Percentiles rank a stretch among this genome's conserved stretches.
Conservation (phyloP, 2,888 invertebrate genomes). For the Gymnosoma rotundatum region DNA sequence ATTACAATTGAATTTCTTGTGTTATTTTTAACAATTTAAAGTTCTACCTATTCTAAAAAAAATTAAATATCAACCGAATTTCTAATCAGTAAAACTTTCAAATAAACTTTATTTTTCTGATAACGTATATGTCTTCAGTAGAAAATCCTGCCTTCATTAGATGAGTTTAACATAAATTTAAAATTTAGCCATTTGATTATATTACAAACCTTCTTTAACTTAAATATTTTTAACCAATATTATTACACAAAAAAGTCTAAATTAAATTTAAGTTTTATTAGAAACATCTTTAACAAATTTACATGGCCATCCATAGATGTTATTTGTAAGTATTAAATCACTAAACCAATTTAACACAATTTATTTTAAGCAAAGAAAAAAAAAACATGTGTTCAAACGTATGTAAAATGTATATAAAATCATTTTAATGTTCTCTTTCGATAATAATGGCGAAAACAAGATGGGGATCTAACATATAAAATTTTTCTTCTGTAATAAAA, state of each 20-base stretch:
- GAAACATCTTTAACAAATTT: conserved; percentile 7
- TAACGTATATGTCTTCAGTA: too few relatives aligned
- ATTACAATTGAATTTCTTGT: too few relatives aligned
- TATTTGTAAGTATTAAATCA: conserved; percentile 37
- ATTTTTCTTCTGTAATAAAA: too few relatives aligned
- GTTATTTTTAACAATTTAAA: too few relatives aligned
- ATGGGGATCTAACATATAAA: too few relatives aligned
- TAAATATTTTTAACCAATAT: neutral
- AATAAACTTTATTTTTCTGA: too few relatives aligned
- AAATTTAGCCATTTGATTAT: neutral
- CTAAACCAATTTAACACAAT: conserved; percentile 38
- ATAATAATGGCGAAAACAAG: too few relatives aligned
- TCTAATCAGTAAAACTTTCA: too few relatives aligned
- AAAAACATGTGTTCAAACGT: neutral
- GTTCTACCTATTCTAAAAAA: too few relatives aligned
- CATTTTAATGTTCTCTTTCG: too few relatives aligned
- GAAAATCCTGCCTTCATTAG: too few relatives aligned
- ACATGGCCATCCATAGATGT: conserved; percentile 34
- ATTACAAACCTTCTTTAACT: neutral
- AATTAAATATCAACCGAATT: too few relatives aligned
- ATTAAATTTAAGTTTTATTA: conserved; percentile 8
- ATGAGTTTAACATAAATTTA: neutral
- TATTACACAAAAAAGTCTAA: neutral
- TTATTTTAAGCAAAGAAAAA: conserved; percentile 20
- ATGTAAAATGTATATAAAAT: neutral